Percentiles rank a stretch among this genome's conserved stretches.
phyloP scores from a whole-genome alignment of 2,113 vertebrate genomes.

The Cephalopholis sonnerati region DNA sequence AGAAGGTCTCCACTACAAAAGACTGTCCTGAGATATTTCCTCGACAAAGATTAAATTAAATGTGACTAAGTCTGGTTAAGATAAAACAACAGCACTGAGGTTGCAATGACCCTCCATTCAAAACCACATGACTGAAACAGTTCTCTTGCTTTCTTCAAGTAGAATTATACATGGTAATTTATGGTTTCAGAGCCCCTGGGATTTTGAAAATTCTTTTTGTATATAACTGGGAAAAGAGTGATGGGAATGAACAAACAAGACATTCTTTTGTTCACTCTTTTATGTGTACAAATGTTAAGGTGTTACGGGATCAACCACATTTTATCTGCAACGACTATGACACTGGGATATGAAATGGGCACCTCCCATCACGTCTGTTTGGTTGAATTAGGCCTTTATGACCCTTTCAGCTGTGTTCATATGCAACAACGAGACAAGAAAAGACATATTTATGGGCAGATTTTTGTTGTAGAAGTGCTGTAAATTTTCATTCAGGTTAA shows the following conservation, averaged over 20 bases:
- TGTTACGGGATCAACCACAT: not conserved
- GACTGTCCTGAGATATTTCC: not conserved
- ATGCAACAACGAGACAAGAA: no score
- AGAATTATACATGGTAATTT: slow-evolving; percentile 3
- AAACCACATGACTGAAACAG: slow-evolving; percentile 10
- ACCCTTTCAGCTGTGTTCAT: no score
- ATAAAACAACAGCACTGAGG: slow-evolving; percentile 12
- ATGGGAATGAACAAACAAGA: not conserved
- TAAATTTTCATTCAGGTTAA: no score
- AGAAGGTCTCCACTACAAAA: not conserved
- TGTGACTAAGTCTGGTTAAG: not conserved
- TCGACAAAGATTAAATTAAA: not conserved
- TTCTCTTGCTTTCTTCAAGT: not conserved
- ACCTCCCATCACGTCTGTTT: no score
- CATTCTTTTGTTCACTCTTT: not conserved
- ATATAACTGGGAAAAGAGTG: not conserved
- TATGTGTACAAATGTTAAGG: not conserved
- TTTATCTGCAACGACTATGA: no score
- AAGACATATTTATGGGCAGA: no score
- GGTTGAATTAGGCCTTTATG: no score
- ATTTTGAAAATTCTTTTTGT: not conserved
- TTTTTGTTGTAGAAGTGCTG: no score
- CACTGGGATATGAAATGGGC: no score
- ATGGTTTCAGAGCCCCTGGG: not conserved
- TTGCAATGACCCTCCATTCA: not conserved